A percentile compares a stretch with the other conserved stretches of the same genome.
These are phyloP conservation scores for Chrysina gloriosa DNA, from an alignment of 2,888 invertebrate genomes.

Conservation along the genomic window DNA sequence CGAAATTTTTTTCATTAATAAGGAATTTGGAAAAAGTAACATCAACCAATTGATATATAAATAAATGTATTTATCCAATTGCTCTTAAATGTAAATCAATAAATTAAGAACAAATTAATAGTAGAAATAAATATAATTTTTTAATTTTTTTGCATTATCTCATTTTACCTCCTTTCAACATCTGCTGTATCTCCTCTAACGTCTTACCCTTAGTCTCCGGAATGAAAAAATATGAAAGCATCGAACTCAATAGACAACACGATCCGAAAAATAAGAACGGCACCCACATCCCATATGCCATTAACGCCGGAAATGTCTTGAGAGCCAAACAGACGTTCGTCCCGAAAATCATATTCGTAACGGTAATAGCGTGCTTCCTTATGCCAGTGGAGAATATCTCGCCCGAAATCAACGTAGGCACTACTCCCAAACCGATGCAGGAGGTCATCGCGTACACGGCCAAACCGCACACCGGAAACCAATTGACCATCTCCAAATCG, in stretches of 20 bases:
- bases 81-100: no score
- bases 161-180: slow-evolving; percentile 48
- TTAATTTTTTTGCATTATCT: no score
- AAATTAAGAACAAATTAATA: no score
- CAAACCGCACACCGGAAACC: slow-evolving; percentile 58
- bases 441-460: slow-evolving; percentile 52
- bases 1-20: no score
- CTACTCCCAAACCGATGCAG: slow-evolving; percentile 53
- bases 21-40: no score
- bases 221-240: slow-evolving; percentile 55
- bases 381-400: slow-evolving; percentile 58
- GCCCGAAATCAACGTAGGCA: slow-evolving; percentile 57
- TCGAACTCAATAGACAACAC: slow-evolving; percentile 51
- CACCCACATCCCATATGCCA: slow-evolving; percentile 55
- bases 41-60: no score
- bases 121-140: no score
- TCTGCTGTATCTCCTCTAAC: slow-evolving; percentile 61
- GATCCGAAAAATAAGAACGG: slow-evolving; percentile 57
- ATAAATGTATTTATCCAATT: no score
- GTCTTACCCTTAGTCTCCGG: slow-evolving; percentile 62
- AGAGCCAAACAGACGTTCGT: slow-evolving; percentile 49
- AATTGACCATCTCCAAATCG: slow-evolving; percentile 50
- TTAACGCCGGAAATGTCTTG: slow-evolving; percentile 56
- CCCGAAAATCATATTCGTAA: slow-evolving; percentile 54
- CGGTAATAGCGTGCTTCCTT: slow-evolving; percentile 55